phyloP scores from a whole-genome alignment of 2,888 invertebrate species.

The Calameuta filiformis region DNA sequence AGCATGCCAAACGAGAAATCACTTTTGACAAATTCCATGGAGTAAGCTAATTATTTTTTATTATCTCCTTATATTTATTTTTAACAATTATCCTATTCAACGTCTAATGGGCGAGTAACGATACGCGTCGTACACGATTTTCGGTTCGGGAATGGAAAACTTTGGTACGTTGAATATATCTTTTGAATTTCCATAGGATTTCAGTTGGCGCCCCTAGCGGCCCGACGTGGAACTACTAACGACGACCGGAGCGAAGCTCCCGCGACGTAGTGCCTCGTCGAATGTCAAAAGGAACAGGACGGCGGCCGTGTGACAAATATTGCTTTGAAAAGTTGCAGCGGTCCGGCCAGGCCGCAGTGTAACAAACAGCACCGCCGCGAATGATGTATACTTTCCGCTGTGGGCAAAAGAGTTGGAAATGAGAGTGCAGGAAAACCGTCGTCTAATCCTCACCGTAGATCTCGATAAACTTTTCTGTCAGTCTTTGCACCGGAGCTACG shows the following conservation, averaged over 20 bases:
- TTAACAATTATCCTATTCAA: neutral
- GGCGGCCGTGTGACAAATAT: slow-evolving; percentile 4
- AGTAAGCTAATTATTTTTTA: neutral
- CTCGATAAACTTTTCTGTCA: neutral
- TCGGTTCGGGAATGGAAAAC: neutral
- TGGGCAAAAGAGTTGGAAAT: neutral
- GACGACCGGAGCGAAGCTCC: neutral
- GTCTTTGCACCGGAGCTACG: neutral
- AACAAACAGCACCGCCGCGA: slow-evolving; percentile 15
- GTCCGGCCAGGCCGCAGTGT: neutral
- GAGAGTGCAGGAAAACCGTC: neutral
- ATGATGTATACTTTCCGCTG: slow-evolving; percentile 18
- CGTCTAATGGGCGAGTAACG: neutral
- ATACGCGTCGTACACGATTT: neutral
- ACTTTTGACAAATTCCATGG: neutral
- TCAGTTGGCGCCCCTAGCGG: neutral
- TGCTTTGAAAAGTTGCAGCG: slow-evolving; percentile 17
- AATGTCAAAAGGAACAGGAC: neutral
- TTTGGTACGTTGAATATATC: neutral
- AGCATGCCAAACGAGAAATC: neutral
- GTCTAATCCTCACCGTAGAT: slow-evolving; percentile 1
- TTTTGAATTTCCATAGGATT: neutral
- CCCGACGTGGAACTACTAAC: neutral
- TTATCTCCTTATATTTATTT: neutral
- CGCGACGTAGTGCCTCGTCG: neutral